Percentiles rank a stretch among this genome's conserved stretches.
Conservation (phyloP, 2,113 vertebrate genomes). For the Spea multiplicata region DNA sequence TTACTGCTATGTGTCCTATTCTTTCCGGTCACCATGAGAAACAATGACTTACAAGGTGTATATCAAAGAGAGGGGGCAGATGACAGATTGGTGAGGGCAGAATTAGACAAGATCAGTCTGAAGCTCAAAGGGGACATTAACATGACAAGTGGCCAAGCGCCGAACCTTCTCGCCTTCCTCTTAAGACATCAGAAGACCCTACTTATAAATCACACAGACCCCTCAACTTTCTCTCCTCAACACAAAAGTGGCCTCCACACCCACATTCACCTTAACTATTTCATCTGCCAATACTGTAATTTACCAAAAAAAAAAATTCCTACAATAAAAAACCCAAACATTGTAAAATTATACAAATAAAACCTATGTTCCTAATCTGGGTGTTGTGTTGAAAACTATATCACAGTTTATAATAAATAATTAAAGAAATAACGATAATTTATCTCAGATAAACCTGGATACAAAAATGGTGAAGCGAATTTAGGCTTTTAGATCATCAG, state of each 20-base stretch:
- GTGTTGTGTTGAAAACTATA: too few species aligned
- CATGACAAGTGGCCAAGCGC: constrained; percentile 62
- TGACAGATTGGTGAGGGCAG: constrained; percentile 54
- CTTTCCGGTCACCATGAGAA: constrained; percentile 47
- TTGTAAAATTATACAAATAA: too few species aligned
- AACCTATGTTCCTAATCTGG: too few species aligned
- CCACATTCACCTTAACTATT: not conserved
- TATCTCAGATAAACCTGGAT: too few species aligned
- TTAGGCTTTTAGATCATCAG: too few species aligned
- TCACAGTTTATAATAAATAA: too few species aligned
- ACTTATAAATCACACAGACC: constrained; percentile 48
- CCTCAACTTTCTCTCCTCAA: constrained; percentile 9
- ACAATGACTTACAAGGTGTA: constrained; percentile 55
- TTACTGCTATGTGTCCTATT: constrained; percentile 53
- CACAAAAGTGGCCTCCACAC: not conserved
- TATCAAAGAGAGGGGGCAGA: constrained; percentile 58
- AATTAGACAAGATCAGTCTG: constrained; percentile 48
- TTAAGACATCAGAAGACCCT: constrained; percentile 53
- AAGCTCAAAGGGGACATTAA: constrained; percentile 54
- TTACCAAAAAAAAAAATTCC: too few species aligned
- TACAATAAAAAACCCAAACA: too few species aligned
- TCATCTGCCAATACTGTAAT: too few species aligned
- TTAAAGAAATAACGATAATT: too few species aligned
- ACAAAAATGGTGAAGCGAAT: too few species aligned
- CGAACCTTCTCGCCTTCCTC: constrained; percentile 50